Conservation (phyloP, 1,140 invertebrate species). For the Helicorthomorpha holstii region DNA sequence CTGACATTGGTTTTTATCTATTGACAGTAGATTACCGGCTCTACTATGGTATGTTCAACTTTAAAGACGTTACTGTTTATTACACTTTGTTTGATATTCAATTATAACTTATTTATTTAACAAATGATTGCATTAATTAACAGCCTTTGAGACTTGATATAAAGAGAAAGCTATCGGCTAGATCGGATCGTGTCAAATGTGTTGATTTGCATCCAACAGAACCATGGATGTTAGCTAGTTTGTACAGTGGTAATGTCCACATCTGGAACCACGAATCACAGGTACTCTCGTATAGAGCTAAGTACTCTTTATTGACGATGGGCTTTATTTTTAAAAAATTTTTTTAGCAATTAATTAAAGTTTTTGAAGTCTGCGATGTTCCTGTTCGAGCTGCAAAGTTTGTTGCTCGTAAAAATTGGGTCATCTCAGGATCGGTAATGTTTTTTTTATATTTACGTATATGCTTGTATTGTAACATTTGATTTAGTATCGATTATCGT, state of each 20-base stretch:
- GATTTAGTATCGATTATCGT: no score
- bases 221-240: slow-evolving; percentile 93
- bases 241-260: slow-evolving; percentile 98
- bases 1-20: no score
- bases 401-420: slow-evolving; percentile 95
- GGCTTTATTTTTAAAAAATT: not conserved
- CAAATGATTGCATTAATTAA: not conserved
- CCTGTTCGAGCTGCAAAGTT: slow-evolving; percentile 92
- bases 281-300: slow-evolving; percentile 14
- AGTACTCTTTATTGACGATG: not conserved
- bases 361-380: slow-evolving; percentile 89
- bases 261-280: slow-evolving; percentile 98
- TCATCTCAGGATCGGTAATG: slow-evolving; percentile 93
- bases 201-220: slow-evolving; percentile 94
- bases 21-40: no score
- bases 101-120: not conserved
- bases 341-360: slow-evolving; percentile 59
- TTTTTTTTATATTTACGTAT: no score
- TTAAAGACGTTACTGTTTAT: no score
- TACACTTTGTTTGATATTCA: no score
- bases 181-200: slow-evolving; percentile 95
- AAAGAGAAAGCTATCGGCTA: slow-evolving; percentile 88
- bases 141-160: slow-evolving; percentile 92
- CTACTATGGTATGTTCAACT: no score
- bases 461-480: slow-evolving; percentile 5